phyloP scores from a whole-genome alignment of 2,888 invertebrate species.

The Diaphora mendica region DNA sequence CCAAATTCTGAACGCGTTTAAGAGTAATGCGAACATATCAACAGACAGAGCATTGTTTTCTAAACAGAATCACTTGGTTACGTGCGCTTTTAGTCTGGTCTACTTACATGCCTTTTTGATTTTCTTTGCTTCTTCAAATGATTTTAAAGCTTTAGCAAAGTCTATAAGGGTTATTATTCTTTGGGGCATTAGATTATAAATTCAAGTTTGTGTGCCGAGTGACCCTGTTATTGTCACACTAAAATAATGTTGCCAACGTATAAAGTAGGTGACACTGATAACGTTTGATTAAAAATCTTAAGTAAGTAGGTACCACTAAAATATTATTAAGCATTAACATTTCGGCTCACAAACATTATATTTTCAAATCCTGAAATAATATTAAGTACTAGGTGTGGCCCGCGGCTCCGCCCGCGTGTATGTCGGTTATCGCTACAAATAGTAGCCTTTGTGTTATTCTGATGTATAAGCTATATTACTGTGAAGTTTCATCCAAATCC shows the following conservation, averaged over 20 bases:
- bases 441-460: too few species aligned
- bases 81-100: slow-evolving; percentile 1
- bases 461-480: too few species aligned
- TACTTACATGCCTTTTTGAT: neutral
- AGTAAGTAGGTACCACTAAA: neutral
- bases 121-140: neutral
- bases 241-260: slow-evolving; percentile 7
- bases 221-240: slow-evolving; percentile 5
- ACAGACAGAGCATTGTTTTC: slow-evolving; percentile 17
- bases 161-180: neutral
- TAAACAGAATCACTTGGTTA: slow-evolving; percentile 10
- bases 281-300: neutral
- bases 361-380: neutral
- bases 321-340: neutral
- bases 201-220: neutral
- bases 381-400: neutral
- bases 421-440: too few species aligned
- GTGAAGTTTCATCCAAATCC: too few species aligned
- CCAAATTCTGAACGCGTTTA: slow-evolving; percentile 18
- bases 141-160: neutral
- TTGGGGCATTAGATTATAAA: neutral
- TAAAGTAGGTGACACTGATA: slow-evolving; percentile 3
- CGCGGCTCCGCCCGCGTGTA: too few species aligned
- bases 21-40: slow-evolving; percentile 3
- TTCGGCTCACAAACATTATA: neutral